These are phyloP conservation scores for Onthophagus sagittarius DNA, from an alignment of 2,888 invertebrate species.

Conservation along the genomic window DNA sequence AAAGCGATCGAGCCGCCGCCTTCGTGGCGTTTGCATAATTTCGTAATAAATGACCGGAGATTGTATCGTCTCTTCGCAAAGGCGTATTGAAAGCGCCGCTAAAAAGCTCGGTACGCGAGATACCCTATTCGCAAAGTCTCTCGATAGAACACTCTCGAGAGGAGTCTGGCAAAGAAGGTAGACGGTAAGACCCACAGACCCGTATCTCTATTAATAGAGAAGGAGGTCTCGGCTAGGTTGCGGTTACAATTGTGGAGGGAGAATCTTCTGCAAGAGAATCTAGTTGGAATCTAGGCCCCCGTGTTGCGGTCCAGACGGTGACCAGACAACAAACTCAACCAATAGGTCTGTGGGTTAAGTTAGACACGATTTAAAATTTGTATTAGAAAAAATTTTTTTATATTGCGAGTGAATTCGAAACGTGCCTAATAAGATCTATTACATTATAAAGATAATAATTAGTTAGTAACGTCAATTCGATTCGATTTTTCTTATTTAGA, in stretches of 20 bases:
- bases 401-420: not conserved
- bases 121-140: not conserved
- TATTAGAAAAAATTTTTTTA: not conserved
- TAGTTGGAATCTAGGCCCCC: not conserved
- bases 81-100: not conserved
- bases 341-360: not conserved
- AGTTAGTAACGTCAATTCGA: too few relatives aligned
- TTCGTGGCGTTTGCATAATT: not conserved
- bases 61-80: not conserved
- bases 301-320: not conserved
- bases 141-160: not conserved
- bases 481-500: not conserved
- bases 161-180: not conserved
- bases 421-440: too few relatives aligned
- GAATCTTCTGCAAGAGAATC: not conserved
- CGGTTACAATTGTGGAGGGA: not conserved
- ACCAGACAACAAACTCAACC: not conserved
- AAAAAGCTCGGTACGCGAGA: not conserved
- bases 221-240: not conserved
- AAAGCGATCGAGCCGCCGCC: not conserved
- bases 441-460: too few relatives aligned
- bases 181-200: slow-evolving; percentile 13
- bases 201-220: slow-evolving; percentile 12
- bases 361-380: not conserved
- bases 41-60: not conserved